Conservation (phyloP, 2,113 vertebrate genomes). For the Puma concolor region DNA sequence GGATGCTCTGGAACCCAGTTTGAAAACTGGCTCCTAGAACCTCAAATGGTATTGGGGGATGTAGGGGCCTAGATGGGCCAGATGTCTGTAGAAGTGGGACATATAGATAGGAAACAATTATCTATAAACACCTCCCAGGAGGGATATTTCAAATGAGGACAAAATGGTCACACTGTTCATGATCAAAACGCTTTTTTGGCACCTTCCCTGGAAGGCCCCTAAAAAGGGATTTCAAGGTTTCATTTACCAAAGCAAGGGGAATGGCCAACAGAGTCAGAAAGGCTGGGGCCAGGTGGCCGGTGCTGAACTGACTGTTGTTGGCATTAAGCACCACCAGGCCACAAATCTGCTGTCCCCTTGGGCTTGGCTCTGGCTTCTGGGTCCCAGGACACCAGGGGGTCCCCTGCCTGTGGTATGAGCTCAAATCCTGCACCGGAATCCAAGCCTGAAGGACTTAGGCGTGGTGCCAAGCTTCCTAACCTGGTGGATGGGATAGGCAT, state of each 20-base stretch:
- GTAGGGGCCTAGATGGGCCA: neutral
- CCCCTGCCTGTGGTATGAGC: neutral
- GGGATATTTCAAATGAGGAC: neutral
- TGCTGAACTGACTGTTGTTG: neutral
- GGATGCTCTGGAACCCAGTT: neutral
- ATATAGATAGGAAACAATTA: rapidly evolving
- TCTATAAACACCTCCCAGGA: neutral
- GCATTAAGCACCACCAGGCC: neutral
- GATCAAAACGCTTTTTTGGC: neutral
- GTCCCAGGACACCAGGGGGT: neutral
- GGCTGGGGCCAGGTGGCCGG: neutral
- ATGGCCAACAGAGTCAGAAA: neutral
- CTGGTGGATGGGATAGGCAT: neutral
- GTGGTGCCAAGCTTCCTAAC: neutral
- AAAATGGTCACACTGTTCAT: neutral
- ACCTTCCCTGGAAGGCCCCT: neutral
- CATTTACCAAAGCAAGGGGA: neutral
- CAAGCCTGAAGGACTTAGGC: neutral
- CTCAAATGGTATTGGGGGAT: neutral
- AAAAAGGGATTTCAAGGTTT: neutral
- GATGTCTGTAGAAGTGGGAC: neutral
- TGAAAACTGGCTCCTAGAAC: neutral
- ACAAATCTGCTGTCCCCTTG: neutral
- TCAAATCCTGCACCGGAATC: neutral
- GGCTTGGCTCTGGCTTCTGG: neutral